phyloP scores from a whole-genome alignment of 2,113 vertebrate species.

The Aix galericulata region DNA sequence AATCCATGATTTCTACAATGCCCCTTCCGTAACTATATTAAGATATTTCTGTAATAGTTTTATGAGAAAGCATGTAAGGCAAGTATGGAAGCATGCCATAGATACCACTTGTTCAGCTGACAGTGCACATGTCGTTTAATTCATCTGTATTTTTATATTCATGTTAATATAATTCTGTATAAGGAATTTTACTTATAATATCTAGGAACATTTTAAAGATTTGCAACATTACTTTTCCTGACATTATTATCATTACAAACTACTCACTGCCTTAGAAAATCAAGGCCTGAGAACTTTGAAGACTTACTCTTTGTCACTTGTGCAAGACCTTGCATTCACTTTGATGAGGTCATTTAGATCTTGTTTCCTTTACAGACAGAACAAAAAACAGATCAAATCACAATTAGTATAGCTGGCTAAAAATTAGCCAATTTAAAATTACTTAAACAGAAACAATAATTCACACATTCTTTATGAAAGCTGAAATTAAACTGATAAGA shows the following conservation, averaged over 20 bases:
- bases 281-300: neutral
- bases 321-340: slow-evolving; percentile 3
- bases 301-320: slow-evolving; percentile 30
- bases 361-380: slow-evolving; percentile 47
- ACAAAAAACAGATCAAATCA: neutral
- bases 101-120: neutral
- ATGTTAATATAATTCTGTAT: neutral
- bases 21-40: neutral
- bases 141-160: neutral
- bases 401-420: neutral
- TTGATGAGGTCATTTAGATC: neutral
- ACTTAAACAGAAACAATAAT: neutral
- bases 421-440: neutral
- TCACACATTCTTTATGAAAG: neutral
- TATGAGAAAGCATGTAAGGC: neutral
- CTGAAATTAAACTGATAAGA: neutral
- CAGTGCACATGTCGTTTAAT: neutral
- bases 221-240: neutral
- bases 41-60: neutral
- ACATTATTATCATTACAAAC: neutral
- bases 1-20: neutral
- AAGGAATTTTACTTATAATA: neutral
- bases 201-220: neutral
- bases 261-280: slow-evolving; percentile 10
- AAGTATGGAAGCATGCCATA: neutral